A percentile compares a stretch with the other conserved stretches of the same genome.
phyloP scores from a whole-genome alignment of 2,888 invertebrate genomes.

The Pammene fasciana region DNA sequence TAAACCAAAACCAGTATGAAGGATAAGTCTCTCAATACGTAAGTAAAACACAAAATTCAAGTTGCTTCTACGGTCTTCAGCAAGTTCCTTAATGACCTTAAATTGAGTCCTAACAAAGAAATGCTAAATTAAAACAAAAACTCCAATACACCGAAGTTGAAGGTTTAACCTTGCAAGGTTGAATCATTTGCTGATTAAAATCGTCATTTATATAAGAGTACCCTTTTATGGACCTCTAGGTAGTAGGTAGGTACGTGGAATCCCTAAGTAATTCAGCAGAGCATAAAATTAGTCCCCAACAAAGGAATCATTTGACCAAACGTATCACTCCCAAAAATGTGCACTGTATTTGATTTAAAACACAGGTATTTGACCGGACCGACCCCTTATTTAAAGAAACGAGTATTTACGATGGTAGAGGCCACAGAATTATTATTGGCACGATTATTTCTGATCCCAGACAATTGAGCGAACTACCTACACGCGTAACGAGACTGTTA shows the following conservation, averaged over 20 bases:
- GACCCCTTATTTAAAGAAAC: constrained; percentile 49
- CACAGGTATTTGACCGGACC: constrained; percentile 77
- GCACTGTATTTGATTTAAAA: constrained; percentile 71
- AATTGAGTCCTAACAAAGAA: not conserved
- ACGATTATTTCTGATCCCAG: constrained; percentile 62
- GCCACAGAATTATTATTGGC: constrained; percentile 58
- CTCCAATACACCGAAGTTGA: not conserved
- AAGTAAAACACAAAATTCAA: too few species aligned
- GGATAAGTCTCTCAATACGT: too few species aligned
- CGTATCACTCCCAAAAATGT: constrained; percentile 61
- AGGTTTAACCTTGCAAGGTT: constrained; percentile 22
- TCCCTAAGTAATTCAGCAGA: constrained; percentile 57
- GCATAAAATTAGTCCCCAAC: constrained; percentile 65
- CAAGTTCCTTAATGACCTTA: too few species aligned
- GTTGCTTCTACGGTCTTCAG: too few species aligned
- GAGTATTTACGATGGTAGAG: constrained; percentile 53
- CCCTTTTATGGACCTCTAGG: constrained; percentile 47
- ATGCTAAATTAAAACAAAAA: not conserved
- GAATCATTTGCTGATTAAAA: constrained; percentile 32
- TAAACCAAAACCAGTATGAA: too few species aligned
- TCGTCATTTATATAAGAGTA: constrained; percentile 14
- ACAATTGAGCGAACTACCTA: constrained; percentile 62
- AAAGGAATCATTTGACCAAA: constrained; percentile 64
- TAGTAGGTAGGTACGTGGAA: constrained; percentile 48
- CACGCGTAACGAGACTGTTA: constrained; percentile 59